Conservation (phyloP, 2,113 vertebrate genomes). For the Odocoileus hemionus region DNA sequence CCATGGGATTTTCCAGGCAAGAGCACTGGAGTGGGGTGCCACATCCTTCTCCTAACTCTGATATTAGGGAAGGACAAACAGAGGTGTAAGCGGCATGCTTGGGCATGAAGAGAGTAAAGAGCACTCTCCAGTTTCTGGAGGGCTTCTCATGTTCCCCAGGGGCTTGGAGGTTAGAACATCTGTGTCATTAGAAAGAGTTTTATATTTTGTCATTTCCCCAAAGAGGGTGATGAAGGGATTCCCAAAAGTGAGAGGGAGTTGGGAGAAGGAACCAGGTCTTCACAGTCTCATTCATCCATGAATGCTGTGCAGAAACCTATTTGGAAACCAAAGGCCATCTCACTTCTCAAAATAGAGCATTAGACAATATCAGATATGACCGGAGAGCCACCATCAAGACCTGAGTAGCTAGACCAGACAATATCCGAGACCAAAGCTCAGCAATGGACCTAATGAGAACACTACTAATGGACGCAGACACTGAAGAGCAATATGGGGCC, state of each 20-base stretch:
- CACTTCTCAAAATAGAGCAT: not conserved
- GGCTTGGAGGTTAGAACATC: not conserved
- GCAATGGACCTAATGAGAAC: not conserved
- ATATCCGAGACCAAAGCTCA: not conserved
- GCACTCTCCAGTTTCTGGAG: not conserved
- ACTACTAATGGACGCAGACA: no score
- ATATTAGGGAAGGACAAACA: not conserved
- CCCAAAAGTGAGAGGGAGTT: not conserved
- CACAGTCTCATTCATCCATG: not conserved
- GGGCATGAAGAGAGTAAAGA: not conserved
- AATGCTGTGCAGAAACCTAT: not conserved
- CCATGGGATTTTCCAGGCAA: no score
- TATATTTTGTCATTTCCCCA: not conserved
- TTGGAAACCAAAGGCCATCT: not conserved
- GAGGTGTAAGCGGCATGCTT: accelerated
- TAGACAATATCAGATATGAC: not conserved
- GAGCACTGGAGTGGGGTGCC: no score
- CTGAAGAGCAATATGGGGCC: not conserved
- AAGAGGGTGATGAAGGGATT: not conserved
- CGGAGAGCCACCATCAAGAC: not conserved
- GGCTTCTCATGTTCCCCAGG: not conserved
- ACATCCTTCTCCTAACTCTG: no score
- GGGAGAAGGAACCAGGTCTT: not conserved
- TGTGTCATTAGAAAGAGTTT: not conserved
- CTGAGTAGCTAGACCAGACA: not conserved